Conservation (phyloP, 2,113 vertebrate genomes). For the Australoheros scitulus region DNA sequence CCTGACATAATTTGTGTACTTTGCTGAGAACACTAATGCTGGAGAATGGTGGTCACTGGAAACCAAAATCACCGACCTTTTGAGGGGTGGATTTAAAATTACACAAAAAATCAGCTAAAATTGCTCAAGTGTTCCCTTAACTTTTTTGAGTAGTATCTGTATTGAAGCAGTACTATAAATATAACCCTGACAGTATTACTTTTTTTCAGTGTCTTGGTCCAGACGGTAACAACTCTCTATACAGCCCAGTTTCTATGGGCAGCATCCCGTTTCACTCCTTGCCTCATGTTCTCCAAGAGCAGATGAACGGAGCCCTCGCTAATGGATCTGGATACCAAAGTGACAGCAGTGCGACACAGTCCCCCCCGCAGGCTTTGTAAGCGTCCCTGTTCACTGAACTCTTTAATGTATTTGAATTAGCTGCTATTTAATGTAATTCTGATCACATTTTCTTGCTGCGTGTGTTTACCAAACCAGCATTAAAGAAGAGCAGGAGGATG, state of each 20-base stretch:
- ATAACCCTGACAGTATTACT: not conserved
- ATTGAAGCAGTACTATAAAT: not conserved
- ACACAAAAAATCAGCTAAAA: too few species aligned
- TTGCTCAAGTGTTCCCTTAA: too few species aligned
- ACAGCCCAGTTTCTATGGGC: constrained; percentile 90
- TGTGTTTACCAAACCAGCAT: constrained; percentile 79
- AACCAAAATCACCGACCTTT: too few species aligned
- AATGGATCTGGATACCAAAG: constrained; percentile 93
- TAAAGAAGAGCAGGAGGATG: constrained; percentile 94
- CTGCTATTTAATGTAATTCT: not conserved
- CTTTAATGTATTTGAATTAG: not conserved
- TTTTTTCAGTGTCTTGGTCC: constrained; percentile 84
- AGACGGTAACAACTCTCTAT: constrained; percentile 88
- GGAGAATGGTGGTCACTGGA: too few species aligned
- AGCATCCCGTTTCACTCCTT: constrained; percentile 89
- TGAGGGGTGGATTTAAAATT: too few species aligned
- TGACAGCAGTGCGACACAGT: constrained; percentile 94
- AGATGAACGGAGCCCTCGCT: constrained; percentile 90
- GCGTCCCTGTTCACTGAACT: constrained; percentile 51
- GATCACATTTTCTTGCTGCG: not conserved
- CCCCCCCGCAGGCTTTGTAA: constrained; percentile 91
- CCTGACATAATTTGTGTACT: not conserved
- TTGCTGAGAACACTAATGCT: too few species aligned
- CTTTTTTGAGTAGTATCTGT: not conserved
- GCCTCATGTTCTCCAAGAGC: constrained; percentile 89